Base-by-base conservation (phyloP, 30 jellyfish, hydroid and myxozoan genomes). In the Pelagia noctiluca region DNA sequence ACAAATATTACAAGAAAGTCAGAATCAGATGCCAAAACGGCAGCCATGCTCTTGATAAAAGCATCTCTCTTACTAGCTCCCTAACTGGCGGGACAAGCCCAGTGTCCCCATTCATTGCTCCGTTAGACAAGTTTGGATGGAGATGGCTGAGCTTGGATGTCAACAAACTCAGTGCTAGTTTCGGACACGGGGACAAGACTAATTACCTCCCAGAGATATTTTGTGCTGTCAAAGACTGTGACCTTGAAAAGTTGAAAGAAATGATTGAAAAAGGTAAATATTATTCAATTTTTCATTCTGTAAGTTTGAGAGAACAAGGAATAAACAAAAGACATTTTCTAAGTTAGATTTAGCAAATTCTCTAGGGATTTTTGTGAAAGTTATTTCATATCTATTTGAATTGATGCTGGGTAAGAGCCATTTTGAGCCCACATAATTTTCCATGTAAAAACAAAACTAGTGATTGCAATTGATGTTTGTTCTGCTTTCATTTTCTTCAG, bases 71-170 rank as follows among this genome's bases (percentile, higher is more conserved):
- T 26, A 61, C 76, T 24, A 78, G 80, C 50, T 75, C 97, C 16
- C 83, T 87, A 57, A 86, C 82, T 42, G 97, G 97, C 2, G 85
- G 96, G 35, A 48, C 85, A 33, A 86, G 97, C 77, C 97, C 97
- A 12, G 49, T 78, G 42, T 88, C 97, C 22, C 97, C 97, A 3
- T 75, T 35, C 75, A 80, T 93, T 65, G 79, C 94, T 12, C 94
- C 91, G 33, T 72, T 64, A 12, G 97, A 93, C 53, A 87, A 88
- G 65, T 93, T 93, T 93, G 97, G 76, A 21, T 93, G 98, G 98
- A 78, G 96, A 22, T 93, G 98, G 98, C 63, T 93, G n/a, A 80
- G 50, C 62, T 83, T 93, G 1, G 98, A 93, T 86, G 93, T 78
- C 21, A 76, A 48, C 47, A 83, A 86, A 57, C 79, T 93, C 8